A percentile compares a stretch with the other conserved stretches of the same genome.
phyloP scores from a whole-genome alignment of 2,888 invertebrate species.

The Agrotis ipsilon region DNA sequence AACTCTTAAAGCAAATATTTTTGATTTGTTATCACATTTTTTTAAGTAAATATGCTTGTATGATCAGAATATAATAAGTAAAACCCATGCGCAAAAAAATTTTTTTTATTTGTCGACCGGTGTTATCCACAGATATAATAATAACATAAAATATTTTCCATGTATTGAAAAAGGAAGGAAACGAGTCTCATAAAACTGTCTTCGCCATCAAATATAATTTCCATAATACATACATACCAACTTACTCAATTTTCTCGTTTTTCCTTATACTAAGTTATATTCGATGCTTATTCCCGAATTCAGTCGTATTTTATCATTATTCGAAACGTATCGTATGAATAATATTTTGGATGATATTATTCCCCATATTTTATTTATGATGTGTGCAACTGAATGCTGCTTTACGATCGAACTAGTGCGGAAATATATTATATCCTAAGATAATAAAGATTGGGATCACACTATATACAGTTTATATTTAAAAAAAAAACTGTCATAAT shows the following conservation, averaged over 20 bases:
- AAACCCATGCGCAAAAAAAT: too few species aligned
- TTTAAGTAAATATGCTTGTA: too few species aligned
- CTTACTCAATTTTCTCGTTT: slow-evolving; percentile 22
- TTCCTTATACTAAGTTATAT: slow-evolving; percentile 18
- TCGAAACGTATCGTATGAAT: slow-evolving; percentile 10
- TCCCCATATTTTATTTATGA: slow-evolving; percentile 30
- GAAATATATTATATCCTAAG: too few species aligned
- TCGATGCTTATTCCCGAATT: slow-evolving; percentile 5
- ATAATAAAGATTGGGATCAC: background rate
- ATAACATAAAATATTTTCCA: slow-evolving; percentile 1
- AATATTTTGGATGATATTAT: background rate
- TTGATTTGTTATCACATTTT: too few species aligned
- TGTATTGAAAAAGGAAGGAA: slow-evolving; percentile 13
- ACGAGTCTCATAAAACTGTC: slow-evolving; percentile 35
- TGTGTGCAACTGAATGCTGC: slow-evolving; percentile 12
- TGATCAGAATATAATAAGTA: too few species aligned
- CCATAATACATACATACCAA: background rate
- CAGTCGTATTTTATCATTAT: slow-evolving; percentile 26
- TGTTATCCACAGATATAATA: background rate
- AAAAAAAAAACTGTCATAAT: too few species aligned
- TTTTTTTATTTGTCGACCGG: too few species aligned
- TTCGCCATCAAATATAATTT: slow-evolving; percentile 18
- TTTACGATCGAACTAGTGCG: slow-evolving; percentile 16
- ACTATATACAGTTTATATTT: too few species aligned
- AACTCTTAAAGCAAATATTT: too few species aligned